These are phyloP conservation scores for Drosophila mettleri DNA, from an alignment of 2,888 invertebrate genomes.

Conservation along the genomic window DNA sequence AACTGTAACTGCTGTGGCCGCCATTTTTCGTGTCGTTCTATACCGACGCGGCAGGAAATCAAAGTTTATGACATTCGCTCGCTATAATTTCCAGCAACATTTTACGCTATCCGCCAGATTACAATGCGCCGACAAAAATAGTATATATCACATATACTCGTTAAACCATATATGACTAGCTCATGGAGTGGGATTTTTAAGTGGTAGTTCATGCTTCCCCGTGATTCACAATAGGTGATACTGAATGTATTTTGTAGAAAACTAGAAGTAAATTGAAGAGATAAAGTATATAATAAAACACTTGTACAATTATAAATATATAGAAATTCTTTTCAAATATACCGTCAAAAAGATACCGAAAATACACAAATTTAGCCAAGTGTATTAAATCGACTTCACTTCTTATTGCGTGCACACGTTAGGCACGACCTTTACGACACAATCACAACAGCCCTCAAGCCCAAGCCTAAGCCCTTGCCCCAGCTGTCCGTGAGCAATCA, in stretches of 20 bases:
- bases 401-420: constrained; percentile 12
- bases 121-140: constrained; percentile 8
- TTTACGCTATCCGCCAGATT: constrained; percentile 31
- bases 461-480: no score
- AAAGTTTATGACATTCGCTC: constrained; percentile 73
- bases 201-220: neutral
- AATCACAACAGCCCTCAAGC: constrained; percentile 21
- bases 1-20: constrained; percentile 55
- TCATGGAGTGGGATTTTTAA: constrained; percentile 1
- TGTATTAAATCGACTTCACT: constrained; percentile 9
- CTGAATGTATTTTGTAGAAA: neutral
- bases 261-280: no score
- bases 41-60: constrained; percentile 63
- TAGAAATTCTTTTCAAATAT: no score
- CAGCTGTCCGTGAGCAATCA: constrained; percentile 18
- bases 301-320: no score
- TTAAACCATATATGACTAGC: constrained; percentile 2
- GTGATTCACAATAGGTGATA: neutral
- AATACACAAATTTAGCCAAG: neutral
- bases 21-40: constrained; percentile 61
- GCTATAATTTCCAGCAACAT: constrained; percentile 58
- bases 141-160: constrained; percentile 6
- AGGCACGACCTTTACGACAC: constrained; percentile 22
- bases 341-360: neutral
- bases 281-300: neutral